Evolutionary conservation across 2,113 vertebrate species (phyloP).

Genomic region (Corythaeola cristata): DNA sequence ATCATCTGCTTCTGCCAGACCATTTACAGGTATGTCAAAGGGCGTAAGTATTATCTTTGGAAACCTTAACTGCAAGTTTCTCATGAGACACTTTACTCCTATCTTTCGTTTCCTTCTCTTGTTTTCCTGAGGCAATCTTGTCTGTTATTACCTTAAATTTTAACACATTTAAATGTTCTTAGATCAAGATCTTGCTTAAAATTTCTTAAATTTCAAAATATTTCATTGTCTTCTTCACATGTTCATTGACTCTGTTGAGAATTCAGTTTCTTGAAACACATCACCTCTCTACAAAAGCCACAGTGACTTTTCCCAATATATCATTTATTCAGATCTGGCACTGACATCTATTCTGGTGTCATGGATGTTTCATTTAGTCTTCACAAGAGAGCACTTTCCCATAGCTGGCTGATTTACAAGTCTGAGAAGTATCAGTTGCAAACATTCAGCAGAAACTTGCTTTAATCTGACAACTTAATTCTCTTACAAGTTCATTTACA

Average conservation of each 20-base stretch:
- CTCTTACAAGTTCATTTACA: slow-evolving; percentile 21
- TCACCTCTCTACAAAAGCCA: background rate
- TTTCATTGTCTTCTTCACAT: background rate
- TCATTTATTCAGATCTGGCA: background rate
- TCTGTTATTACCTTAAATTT: background rate
- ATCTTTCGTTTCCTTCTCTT: background rate
- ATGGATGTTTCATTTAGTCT: background rate
- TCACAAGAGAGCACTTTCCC: background rate
- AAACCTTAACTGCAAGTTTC: background rate
- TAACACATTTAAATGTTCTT: background rate
- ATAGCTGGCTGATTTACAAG: slow-evolving; percentile 9
- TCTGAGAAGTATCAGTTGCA: background rate
- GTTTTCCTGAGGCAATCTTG: background rate
- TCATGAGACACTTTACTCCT: accelerated
- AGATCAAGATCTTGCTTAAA: background rate
- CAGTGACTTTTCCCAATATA: background rate
- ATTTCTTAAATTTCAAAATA: background rate
- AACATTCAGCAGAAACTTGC: slow-evolving; percentile 3
- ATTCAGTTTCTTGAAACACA: background rate
- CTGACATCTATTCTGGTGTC: background rate
- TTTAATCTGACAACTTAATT: slow-evolving; percentile 46
- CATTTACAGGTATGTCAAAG: background rate
- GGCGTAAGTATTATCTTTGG: background rate
- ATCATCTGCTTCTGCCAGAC: background rate
- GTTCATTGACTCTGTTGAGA: background rate